These are phyloP conservation scores for Sarcophaga variegata DNA, from an alignment of 2,888 invertebrate genomes.

Conservation along the genomic window DNA sequence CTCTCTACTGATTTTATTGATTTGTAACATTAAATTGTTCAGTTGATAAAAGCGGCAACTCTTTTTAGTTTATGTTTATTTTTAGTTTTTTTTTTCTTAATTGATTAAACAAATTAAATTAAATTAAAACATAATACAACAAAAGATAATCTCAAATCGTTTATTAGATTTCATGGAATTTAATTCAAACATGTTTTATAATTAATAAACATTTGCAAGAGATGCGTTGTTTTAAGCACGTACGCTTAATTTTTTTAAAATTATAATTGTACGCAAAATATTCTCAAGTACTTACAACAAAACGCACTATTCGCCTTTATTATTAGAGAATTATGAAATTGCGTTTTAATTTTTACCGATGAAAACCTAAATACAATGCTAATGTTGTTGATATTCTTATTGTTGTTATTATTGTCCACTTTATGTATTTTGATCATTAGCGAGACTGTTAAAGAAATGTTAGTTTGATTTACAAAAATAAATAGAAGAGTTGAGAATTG, in stretches of 20 bases:
- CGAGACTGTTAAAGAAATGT: too few relatives aligned
- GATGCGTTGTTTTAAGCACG: slow-evolving; percentile 49
- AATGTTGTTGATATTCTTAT: not conserved
- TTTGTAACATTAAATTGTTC: not conserved
- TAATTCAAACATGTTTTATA: slow-evolving; percentile 17
- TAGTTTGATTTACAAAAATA: too few relatives aligned
- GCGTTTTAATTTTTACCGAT: slow-evolving; percentile 15
- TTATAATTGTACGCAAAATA: not conserved
- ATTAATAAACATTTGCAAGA: slow-evolving; percentile 11
- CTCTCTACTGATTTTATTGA: too few relatives aligned
- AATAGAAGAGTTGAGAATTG: too few relatives aligned
- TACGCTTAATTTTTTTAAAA: slow-evolving; percentile 2
- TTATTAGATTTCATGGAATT: not conserved
- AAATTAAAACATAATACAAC: slow-evolving; percentile 3
- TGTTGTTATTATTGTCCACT: not conserved
- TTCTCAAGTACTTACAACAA: not conserved
- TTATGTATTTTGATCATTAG: too few relatives aligned
- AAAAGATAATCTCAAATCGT: slow-evolving; percentile 13
- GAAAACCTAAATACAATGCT: not conserved
- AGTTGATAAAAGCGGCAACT: not conserved
- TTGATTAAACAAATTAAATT: not conserved
- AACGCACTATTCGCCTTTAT: slow-evolving; percentile 4
- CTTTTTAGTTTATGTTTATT: not conserved
- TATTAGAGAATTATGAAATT: slow-evolving; percentile 4
- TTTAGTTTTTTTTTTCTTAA: slow-evolving; percentile 4